Conservation (phyloP, 2,888 invertebrate genomes). For the Globia sparganii region DNA sequence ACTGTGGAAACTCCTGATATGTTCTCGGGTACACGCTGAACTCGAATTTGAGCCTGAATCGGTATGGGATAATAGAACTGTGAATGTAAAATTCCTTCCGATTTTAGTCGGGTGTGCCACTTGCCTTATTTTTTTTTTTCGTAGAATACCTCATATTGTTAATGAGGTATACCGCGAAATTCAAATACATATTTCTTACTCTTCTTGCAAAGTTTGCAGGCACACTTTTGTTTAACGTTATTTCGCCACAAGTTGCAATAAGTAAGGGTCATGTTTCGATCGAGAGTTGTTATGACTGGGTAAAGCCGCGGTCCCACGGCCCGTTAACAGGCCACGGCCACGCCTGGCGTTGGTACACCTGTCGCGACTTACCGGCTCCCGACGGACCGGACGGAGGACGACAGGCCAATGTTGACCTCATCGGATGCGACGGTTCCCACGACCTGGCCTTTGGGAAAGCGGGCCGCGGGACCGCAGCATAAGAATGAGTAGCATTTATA, state of each 20-base stretch:
- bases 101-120: background rate
- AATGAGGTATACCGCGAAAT: background rate
- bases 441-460: background rate
- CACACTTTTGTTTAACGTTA: background rate
- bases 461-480: background rate
- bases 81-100: background rate
- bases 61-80: background rate
- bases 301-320: background rate
- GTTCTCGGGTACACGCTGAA: constrained; percentile 82
- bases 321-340: background rate
- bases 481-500: background rate
- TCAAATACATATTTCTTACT: too few species aligned
- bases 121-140: constrained; percentile 11
- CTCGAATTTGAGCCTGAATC: constrained; percentile 84
- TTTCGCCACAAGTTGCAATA: background rate
- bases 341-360: background rate
- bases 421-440: background rate
- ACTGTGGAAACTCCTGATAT: constrained; percentile 86
- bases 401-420: background rate
- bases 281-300: too few species aligned
- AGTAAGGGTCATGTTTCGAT: background rate
- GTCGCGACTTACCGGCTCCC: too few species aligned
- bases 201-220: background rate
- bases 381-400: background rate
- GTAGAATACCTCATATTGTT: background rate